Conservation (phyloP, 2,113 vertebrate genomes). For the Apeltes quadracus region DNA sequence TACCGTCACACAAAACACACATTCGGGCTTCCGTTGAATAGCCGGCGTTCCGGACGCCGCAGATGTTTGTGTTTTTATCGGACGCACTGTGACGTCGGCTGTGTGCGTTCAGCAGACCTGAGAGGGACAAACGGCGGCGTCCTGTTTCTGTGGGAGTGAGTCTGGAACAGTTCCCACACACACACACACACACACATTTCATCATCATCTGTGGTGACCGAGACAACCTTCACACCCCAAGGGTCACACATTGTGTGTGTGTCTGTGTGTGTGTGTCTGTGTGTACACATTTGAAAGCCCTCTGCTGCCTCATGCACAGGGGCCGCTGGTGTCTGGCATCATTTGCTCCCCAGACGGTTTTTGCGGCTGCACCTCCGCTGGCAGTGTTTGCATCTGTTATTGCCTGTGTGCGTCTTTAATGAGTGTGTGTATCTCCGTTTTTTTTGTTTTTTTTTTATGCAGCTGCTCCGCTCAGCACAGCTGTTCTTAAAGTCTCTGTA, state of each 20-base stretch:
- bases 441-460: constrained; percentile 11
- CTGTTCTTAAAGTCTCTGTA: neutral
- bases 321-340: constrained; percentile 57
- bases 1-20: constrained; percentile 12
- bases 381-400: constrained; percentile 51
- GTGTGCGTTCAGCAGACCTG: too few relatives aligned
- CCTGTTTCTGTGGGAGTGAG: constrained; percentile 38
- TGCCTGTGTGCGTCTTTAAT: constrained; percentile 56
- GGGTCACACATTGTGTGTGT: constrained; percentile 1
- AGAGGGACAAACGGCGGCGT: constrained; percentile 36
- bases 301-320: constrained; percentile 38
- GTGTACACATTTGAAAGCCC: constrained; percentile 9
- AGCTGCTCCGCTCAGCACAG: constrained; percentile 26
- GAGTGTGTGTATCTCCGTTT: constrained; percentile 52
- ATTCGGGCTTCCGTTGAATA: neutral
- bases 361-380: constrained; percentile 13
- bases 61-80: neutral
- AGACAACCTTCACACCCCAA: constrained; percentile 26
- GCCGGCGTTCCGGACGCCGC: neutral
- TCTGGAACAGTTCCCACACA: neutral
- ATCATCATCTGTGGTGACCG: constrained; percentile 9
- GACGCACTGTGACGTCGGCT: neutral
- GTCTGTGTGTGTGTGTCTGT: constrained; percentile 28
- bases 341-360: constrained; percentile 52
- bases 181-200: neutral